Base-by-base conservation (phyloP, 2,113 vertebrate species). In the Cryptotis parvus region DNA sequence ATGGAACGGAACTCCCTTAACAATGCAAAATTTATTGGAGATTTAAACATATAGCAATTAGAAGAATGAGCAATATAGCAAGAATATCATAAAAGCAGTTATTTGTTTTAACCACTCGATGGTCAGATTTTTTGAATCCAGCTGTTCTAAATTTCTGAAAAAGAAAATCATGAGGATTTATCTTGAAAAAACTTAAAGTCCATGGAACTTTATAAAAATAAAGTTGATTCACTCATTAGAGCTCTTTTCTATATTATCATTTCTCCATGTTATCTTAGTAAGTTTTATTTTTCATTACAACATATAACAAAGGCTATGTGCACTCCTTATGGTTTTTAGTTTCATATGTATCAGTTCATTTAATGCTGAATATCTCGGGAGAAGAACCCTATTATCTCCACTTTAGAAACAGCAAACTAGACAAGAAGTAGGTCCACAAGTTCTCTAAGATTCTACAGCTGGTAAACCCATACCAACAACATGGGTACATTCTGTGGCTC, bases 161-260 rank as follows among this genome's bases (percentile, higher is more conserved):
- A 90, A 33, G 87, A 94, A 93, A 90, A 55, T 69, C 9, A 3
- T n/a, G 65, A 74, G 41, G 70, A 63, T 79, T 91, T 77, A 65
- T 85, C 75, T 78, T 77, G 37, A 69, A 84, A 91, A 88, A 78
- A 6, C 29, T 72, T 75, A 88, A 92, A 29, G 41, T 63, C 33
- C 39, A 35, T 81, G 2, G 63, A 65, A 6, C 58, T 90, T 73
- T 77, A 39, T 16, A 80, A 95, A 49, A 93, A 86, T 37, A 81
- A 72, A 83, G 43, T 80, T 29, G 9, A 65, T 31, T 65, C 63
- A 4, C 63, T 65, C 63, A 27, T 31, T 65, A 29, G 27, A 65
- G 29, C 27, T 31, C 63, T 65, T 65, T 65, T 65, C 63, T 65
- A 58, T 24, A 58, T 24, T 49, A 49, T 49, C 45, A 12, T 49